A percentile compares a stretch with the other conserved stretches of the same genome.
These are phyloP conservation scores for Dipodomys merriami DNA, from an alignment of 2,113 vertebrate species.

Conservation along the genomic window DNA sequence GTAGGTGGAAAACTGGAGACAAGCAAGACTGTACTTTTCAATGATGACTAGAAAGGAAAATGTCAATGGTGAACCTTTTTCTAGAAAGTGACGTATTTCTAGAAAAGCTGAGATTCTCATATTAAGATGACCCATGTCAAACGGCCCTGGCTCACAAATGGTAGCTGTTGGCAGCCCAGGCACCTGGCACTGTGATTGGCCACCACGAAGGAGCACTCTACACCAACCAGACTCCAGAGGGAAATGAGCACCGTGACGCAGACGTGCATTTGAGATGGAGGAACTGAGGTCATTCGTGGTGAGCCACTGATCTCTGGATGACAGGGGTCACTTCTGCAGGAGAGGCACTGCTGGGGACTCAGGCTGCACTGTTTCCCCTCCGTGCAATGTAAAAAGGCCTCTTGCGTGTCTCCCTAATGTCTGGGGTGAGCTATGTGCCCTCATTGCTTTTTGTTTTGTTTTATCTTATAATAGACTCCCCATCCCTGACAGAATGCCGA, in stretches of 20 bases:
- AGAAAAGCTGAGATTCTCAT: conserved; percentile 32
- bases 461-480: neutral
- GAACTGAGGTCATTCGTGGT: neutral
- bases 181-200: neutral
- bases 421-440: neutral
- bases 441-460: conserved; percentile 30
- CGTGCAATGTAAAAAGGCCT: neutral
- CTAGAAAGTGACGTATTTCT: neutral
- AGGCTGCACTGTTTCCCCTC: neutral
- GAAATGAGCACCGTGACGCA: neutral
- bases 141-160: neutral
- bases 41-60: neutral
- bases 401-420: neutral
- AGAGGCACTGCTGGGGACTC: neutral
- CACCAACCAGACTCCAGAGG: neutral
- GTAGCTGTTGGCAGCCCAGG: neutral
- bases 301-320: neutral
- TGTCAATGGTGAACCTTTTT: neutral
- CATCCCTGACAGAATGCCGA: conserved; percentile 11
- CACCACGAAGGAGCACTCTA: neutral
- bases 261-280: neutral
- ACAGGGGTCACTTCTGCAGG: neutral
- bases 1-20: neutral
- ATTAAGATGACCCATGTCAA: neutral
- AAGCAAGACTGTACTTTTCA: neutral